Base-by-base conservation (phyloP, 2,113 vertebrate species). In the Chloropsis hardwickii region DNA sequence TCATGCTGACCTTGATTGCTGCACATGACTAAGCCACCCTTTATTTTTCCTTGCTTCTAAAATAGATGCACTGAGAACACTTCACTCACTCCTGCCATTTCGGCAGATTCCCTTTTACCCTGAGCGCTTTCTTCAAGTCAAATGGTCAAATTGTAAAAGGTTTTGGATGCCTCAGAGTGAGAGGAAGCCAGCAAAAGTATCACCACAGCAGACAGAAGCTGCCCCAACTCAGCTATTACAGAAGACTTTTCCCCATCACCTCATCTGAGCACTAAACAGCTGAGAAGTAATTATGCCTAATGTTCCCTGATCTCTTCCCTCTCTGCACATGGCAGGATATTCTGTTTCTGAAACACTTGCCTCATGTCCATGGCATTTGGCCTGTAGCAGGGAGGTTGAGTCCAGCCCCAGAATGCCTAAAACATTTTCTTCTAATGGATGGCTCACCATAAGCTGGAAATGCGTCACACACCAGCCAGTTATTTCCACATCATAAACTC, bases 401-500 rank as follows among this genome's bases (percentile, higher is more conserved):
- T 93, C 94, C 97, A 96, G 90, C 83, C 73, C 66, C 81, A 60
- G 92, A 90, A 95, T 20, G 18, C 79, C 84, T 94, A 81, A 96
- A 97, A 73, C 76, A 82, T 97, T 97, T 88, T 84, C 93, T 94
- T 81, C 96, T 97, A 94, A 97, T 95, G 96, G 93, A 96, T 72
- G 47, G 72, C 86, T 97, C 94, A 62, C 88, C 81, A 45, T 96
- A 94, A 97, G 87, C 71, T 97, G 65, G 88, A 95, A 97, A 96
- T 97, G 96, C 80, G 28, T 98, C 97, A 97, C 31, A 6, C 88
- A 94, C 92, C 94, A 97, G 95, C 86, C 97, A 97, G 94, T 98
- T 97, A 97, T 98, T 98, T 98, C 97, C 97, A 97, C 97, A 97
- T 96, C 97, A 97, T 98, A 97, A 98, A 98, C 96, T 97, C 95